Evolutionary conservation across 2,113 vertebrate species (phyloP), one percentile per base, ranked within the genome.

Genomic region (Albula glossodonta): DNA sequence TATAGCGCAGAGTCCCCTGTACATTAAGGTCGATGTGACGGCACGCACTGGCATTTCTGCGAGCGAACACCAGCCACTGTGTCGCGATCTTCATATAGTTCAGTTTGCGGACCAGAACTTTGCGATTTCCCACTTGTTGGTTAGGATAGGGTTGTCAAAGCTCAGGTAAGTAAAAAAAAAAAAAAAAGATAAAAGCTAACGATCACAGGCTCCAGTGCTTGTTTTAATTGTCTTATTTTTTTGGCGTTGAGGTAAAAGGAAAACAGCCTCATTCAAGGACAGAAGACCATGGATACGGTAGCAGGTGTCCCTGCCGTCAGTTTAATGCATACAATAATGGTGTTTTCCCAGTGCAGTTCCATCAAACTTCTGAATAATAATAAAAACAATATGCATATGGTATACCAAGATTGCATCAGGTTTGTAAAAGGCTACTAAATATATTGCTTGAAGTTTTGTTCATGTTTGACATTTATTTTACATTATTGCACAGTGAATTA

Each of bases 11-110:
- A 98, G 97, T 91, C 98, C 98, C 95, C 97, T 96, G 96, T 99
- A 99, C 98, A 99, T 99, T 95, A 99, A 97, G 93, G 97, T 98
- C 94, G 97, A 97, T 93, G 98, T 98, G 92, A 99, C 97, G 88
- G 98, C 97, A 91, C 98, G 98, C 95, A 98, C 97, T 93, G 97
- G 97, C 98, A 99, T 99, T 92, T 97, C 97, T 97, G 96, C 95
- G 94, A 96, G 90, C 92, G 92, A 87, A 91, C 90, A 91, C 87
- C 93, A 92, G 92, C 89, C 90, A 86, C 92, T 88, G 90, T 90
- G 88, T 93, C 53, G 90, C 90, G 94, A 94, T 95, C 94, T 93
- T 95, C 95, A 96, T 94, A 94, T 86, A 95, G 93, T 91, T 80
- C 41, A 92, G 91, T 93, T 91, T 88, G 51, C 78, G 70, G 84